These are phyloP conservation scores for Rallus crepitans DNA, from an alignment of 2,797 vertebrate species.

Conservation along the genomic window DNA sequence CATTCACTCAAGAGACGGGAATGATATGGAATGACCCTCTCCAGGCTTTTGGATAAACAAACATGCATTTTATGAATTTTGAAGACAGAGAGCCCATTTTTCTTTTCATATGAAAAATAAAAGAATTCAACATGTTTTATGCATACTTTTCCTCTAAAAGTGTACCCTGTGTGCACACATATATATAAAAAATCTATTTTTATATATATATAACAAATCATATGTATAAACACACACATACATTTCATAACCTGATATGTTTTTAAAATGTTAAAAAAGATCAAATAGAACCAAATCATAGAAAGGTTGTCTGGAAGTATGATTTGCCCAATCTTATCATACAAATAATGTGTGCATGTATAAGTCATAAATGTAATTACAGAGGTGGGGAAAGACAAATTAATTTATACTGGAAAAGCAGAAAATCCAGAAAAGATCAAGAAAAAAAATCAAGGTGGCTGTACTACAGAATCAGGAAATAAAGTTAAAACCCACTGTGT, in stretches of 20 bases:
- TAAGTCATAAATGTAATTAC: neutral
- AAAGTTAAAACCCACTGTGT: neutral
- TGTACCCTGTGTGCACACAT: neutral
- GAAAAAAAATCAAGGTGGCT: neutral
- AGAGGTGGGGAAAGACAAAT: neutral
- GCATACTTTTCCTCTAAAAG: neutral
- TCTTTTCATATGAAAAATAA: neutral
- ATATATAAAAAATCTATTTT: too few relatives aligned
- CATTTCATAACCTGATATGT: too few relatives aligned
- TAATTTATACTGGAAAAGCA: neutral
- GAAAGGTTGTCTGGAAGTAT: neutral
- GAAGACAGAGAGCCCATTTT: neutral
- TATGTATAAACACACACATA: too few relatives aligned
- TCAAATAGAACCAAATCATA: neutral
- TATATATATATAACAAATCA: too few relatives aligned
- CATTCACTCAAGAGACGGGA: slow-evolving; percentile 32
- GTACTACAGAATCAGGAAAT: neutral
- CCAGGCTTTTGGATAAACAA: slow-evolving; percentile 7
- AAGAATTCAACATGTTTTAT: neutral
- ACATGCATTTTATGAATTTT: slow-evolving; percentile 11
- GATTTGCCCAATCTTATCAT: neutral
- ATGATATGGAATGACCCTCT: neutral
- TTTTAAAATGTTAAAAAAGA: neutral
- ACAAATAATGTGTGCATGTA: neutral
- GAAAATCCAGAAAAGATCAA: neutral